Conservation (phyloP, 1,140 invertebrate genomes). For the Bombus vancouverensis region DNA sequence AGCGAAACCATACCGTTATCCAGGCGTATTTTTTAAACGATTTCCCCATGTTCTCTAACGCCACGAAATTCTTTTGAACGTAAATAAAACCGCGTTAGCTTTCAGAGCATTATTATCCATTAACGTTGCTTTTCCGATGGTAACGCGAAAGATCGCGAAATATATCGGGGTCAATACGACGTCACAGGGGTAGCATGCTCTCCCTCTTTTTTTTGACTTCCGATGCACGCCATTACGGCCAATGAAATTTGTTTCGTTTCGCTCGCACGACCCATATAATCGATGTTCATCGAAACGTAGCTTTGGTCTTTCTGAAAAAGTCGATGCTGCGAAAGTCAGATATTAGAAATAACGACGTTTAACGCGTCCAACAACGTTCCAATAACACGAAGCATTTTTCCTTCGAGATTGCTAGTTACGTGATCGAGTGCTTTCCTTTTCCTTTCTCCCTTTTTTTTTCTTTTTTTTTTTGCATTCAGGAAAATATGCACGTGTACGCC, state of each 20-base stretch:
- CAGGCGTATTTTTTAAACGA: not conserved
- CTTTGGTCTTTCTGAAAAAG: not conserved
- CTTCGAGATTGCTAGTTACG: too few species aligned
- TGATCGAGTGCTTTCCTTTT: too few species aligned
- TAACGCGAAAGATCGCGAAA: not conserved
- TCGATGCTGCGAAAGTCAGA: not conserved
- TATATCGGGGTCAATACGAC: too few species aligned
- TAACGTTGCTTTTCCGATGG: not conserved
- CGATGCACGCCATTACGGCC: not conserved
- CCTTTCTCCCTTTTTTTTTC: too few species aligned
- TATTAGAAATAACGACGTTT: too few species aligned
- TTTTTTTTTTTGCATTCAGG: too few species aligned
- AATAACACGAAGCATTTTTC: too few species aligned
- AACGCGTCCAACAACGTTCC: too few species aligned
- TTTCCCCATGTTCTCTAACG: not conserved
- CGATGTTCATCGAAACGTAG: not conserved
- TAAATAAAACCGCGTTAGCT: slow-evolving; percentile 3
- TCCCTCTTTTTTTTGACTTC: not conserved
- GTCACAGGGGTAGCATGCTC: not conserved
- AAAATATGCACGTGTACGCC: too few species aligned
- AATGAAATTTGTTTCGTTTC: not conserved
- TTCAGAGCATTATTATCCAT: not conserved
- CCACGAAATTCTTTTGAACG: not conserved
- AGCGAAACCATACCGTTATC: not conserved
- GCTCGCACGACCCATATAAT: not conserved